Base-by-base conservation (phyloP, 2,113 vertebrate species). In the Stigmatopora argus region DNA sequence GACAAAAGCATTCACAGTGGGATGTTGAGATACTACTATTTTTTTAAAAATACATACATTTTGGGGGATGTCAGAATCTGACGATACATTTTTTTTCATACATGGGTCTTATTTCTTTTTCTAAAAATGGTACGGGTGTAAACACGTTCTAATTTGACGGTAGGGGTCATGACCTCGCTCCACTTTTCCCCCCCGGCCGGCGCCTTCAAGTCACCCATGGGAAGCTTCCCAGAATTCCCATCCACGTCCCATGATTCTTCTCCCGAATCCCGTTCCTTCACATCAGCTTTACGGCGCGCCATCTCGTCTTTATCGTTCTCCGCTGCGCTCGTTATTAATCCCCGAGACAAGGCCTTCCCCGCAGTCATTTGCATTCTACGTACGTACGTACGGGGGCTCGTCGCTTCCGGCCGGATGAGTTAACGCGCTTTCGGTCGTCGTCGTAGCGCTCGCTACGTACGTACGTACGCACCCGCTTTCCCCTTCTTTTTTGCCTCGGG, bases 401-500 rank as follows among this genome's bases (percentile, higher is more conserved):
- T 70, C n/a, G 8, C 44, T 45, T 64, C 57, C 52, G 66, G 19
- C 41, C 66, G 49, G 58, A 65, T 41, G 14, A 9, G 46, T 64
- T 78, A 41, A 11, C 57, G 56, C 47, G 3, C 14, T 21, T 18
- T 11, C 19, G 9, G 49, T 52, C 10, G 49, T 52, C 4, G 52
- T 13, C 1, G 19, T 31, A 15, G 23, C 14, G 14, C 53, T 31
- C 8, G 6, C 34, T 18, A 61, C 26, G 21, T 45, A 48, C 17
- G 41, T 31, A 48, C 26, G 47, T 41, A 69, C 61, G 53, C 34
- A 60, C 41, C 8, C 23, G 17, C 47, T 48, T 66, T 41, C 60
- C 14, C 38, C 47, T 3, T 41, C 26, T 38, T 26, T 41, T 26
- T 60, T 65, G 64, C 73, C 75, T 80, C 74, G 60, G 64, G 78